Percentiles rank a stretch among this genome's conserved stretches.
Conservation (phyloP, 2,888 invertebrate genomes). For the Hofmannophila pseudospretella region DNA sequence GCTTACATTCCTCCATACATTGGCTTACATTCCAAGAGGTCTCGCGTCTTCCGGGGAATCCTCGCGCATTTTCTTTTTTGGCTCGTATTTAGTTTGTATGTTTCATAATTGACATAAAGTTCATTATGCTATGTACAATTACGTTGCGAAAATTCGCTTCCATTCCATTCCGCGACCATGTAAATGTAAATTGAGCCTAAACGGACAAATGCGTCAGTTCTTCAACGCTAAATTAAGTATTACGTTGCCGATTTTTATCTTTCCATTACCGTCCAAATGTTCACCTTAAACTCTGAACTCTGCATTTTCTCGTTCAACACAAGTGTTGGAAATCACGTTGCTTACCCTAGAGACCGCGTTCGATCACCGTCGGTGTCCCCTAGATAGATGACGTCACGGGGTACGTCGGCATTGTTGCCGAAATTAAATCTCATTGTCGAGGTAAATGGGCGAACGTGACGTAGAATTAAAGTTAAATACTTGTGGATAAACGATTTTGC, state of each 20-base stretch:
- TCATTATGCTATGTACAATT: no score
- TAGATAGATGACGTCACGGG: slow-evolving; percentile 29
- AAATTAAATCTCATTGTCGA: slow-evolving; percentile 53
- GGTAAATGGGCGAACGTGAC: slow-evolving; percentile 40
- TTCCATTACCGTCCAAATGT: neutral
- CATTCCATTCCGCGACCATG: no score
- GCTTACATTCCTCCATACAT: no score
- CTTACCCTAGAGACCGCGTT: slow-evolving; percentile 41
- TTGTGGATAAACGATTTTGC: slow-evolving; percentile 10
- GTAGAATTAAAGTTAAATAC: slow-evolving; percentile 14
- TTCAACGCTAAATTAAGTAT: no score
- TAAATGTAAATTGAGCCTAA: no score
- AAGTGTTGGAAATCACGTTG: slow-evolving; percentile 17
- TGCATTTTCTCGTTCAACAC: slow-evolving; percentile 17
- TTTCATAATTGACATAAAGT: no score
- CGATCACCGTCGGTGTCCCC: slow-evolving; percentile 44
- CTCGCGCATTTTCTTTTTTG: no score
- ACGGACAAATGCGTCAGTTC: no score
- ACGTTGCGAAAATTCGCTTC: no score
- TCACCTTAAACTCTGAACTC: slow-evolving; percentile 15
- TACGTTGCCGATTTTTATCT: neutral
- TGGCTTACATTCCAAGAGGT: no score
- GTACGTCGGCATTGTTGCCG: slow-evolving; percentile 31
- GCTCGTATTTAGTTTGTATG: no score
- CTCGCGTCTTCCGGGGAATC: no score